Evolutionary conservation across 2,888 invertebrate species (phyloP).

Genomic region (Latrodectus elegans): DNA sequence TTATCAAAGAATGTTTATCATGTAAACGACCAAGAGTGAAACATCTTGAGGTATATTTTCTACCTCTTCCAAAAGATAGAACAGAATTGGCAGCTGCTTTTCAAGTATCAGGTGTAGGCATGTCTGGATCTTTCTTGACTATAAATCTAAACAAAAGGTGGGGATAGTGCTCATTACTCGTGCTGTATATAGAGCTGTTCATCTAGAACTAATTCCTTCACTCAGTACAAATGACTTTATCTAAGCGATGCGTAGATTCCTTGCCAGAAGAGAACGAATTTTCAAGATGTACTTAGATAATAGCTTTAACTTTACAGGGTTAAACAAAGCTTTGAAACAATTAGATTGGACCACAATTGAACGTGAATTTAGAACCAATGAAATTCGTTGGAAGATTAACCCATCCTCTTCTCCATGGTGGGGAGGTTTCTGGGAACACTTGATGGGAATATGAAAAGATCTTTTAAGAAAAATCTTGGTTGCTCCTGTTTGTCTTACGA

Average conservation of each 20-base stretch:
- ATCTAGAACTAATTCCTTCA: slow-evolving; percentile 9
- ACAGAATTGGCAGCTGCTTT: slow-evolving; percentile 18
- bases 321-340: neutral
- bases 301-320: slow-evolving; percentile 7
- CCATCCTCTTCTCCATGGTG: slow-evolving; percentile 15
- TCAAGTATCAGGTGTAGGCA: slow-evolving; percentile 31
- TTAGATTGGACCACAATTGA: slow-evolving; percentile 9
- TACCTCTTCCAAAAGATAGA: slow-evolving; percentile 35
- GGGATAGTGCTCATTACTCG: slow-evolving; percentile 2
- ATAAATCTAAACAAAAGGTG: slow-evolving; percentile 14
- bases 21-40: slow-evolving; percentile 13
- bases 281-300: slow-evolving; percentile 9
- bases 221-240: slow-evolving; percentile 8
- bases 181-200: slow-evolving; percentile 3
- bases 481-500: neutral
- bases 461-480: slow-evolving; percentile 3
- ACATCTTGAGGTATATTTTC: slow-evolving; percentile 8
- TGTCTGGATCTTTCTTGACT: slow-evolving; percentile 41
- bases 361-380: neutral
- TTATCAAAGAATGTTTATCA: slow-evolving; percentile 6
- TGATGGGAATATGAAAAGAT: neutral
- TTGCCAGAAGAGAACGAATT: slow-evolving; percentile 7
- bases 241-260: neutral
- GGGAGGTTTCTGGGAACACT: neutral
- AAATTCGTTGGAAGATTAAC: slow-evolving; percentile 16